phyloP scores from a whole-genome alignment of 2,888 invertebrate species.

The Apodemia hepburni region DNA sequence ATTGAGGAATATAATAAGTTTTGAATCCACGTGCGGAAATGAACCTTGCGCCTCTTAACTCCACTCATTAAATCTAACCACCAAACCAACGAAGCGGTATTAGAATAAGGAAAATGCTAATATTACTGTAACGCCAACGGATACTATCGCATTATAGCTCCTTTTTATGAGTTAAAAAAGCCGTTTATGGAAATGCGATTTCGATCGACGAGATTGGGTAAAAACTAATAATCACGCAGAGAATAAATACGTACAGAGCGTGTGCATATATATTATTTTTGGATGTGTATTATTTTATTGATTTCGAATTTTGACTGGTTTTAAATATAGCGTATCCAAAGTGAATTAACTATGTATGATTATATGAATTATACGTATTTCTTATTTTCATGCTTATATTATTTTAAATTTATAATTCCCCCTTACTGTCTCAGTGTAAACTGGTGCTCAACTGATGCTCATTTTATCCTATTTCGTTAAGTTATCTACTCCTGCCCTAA shows the following conservation, averaged over 20 bases:
- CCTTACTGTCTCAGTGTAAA: too few species aligned
- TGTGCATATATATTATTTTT: background rate
- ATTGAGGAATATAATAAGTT: too few species aligned
- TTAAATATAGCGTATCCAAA: background rate
- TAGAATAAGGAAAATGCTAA: slow-evolving; percentile 13
- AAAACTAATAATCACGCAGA: slow-evolving; percentile 36
- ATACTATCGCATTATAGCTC: slow-evolving; percentile 7
- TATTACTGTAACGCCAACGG: background rate
- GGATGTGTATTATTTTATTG: background rate
- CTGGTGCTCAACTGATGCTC: too few species aligned
- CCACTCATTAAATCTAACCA: background rate
- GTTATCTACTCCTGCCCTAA: too few species aligned
- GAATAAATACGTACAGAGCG: background rate
- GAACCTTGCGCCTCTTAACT: background rate
- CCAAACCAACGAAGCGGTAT: background rate
- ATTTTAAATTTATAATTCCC: too few species aligned
- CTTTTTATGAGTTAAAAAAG: slow-evolving; percentile 27
- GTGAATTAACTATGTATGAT: too few species aligned
- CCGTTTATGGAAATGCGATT: slow-evolving; percentile 24
- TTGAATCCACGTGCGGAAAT: background rate
- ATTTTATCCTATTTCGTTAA: too few species aligned
- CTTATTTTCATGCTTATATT: too few species aligned
- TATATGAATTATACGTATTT: too few species aligned
- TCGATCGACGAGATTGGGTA: slow-evolving; percentile 25
- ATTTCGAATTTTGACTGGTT: background rate